A percentile compares a stretch with the other conserved stretches of the same genome.
These are phyloP conservation scores for Sylvia atricapilla DNA, from an alignment of 2,113 vertebrate species.

Conservation along the genomic window DNA sequence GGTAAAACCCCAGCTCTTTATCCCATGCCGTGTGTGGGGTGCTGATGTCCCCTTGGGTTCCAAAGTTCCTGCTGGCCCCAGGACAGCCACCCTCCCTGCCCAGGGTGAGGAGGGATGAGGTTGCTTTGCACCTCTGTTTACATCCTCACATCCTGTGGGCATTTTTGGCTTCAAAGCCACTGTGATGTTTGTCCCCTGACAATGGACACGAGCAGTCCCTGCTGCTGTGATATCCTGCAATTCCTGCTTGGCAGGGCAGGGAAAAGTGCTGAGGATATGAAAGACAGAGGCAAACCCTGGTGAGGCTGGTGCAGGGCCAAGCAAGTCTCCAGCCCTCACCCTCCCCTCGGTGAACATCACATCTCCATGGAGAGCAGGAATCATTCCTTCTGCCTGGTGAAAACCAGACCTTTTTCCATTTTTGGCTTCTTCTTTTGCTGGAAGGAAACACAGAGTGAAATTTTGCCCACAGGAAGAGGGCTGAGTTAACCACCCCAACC, in stretches of 20 bases:
- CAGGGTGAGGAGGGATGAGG: not conserved
- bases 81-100: not conserved
- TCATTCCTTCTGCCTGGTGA: not conserved
- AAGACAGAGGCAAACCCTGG: not conserved
- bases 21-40: fast-evolving
- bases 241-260: not conserved
- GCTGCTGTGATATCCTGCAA: not conserved
- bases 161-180: not conserved
- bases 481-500: not conserved
- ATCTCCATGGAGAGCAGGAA: not conserved
- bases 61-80: not conserved
- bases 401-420: not conserved
- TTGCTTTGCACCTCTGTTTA: fast-evolving
- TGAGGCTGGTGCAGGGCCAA: not conserved
- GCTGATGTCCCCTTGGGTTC: fast-evolving
- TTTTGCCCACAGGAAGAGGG: not conserved
- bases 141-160: not conserved
- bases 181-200: fast-evolving
- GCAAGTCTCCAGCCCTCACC: not conserved
- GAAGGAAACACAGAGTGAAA: not conserved
- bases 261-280: not conserved
- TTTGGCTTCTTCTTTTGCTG: not conserved
- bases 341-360: not conserved
- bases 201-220: not conserved
- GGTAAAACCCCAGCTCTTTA: fast-evolving